Evolutionary conservation across 2,888 invertebrate genomes (phyloP).

Genomic region (Heliconius ismenius): DNA sequence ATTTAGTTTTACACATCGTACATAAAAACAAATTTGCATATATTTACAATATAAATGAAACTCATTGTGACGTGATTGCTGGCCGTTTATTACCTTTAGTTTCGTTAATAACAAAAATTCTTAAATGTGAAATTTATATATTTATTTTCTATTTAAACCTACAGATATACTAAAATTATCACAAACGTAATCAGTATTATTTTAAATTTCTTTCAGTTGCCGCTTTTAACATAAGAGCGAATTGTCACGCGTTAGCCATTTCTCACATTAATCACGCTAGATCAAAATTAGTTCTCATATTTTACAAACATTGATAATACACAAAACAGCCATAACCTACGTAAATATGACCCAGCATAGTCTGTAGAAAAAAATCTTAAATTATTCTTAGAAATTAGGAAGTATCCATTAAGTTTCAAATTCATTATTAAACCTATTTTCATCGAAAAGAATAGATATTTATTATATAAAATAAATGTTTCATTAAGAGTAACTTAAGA

Average conservation of each 20-base stretch:
- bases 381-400: not conserved
- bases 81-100: not conserved
- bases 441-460: too few species aligned
- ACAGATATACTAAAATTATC: too few species aligned
- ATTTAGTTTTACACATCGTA: not conserved
- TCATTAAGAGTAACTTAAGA: not conserved
- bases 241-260: not conserved
- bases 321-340: not conserved
- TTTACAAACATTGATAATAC: not conserved
- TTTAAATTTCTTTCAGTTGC: too few species aligned
- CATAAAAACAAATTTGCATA: not conserved
- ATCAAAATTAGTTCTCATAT: not conserved
- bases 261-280: not conserved
- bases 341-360: not conserved
- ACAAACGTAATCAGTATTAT: too few species aligned
- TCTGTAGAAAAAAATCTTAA: not conserved
- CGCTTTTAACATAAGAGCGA: not conserved
- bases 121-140: too few species aligned
- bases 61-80: not conserved
- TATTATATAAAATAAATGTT: not conserved
- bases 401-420: not conserved
- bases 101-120: too few species aligned
- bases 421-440: not conserved
- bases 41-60: not conserved
- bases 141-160: too few species aligned